A percentile compares a stretch with the other conserved stretches of the same genome.
Conservation (phyloP, 1,140 invertebrate genomes). For the Dendrolimus punctatus region DNA sequence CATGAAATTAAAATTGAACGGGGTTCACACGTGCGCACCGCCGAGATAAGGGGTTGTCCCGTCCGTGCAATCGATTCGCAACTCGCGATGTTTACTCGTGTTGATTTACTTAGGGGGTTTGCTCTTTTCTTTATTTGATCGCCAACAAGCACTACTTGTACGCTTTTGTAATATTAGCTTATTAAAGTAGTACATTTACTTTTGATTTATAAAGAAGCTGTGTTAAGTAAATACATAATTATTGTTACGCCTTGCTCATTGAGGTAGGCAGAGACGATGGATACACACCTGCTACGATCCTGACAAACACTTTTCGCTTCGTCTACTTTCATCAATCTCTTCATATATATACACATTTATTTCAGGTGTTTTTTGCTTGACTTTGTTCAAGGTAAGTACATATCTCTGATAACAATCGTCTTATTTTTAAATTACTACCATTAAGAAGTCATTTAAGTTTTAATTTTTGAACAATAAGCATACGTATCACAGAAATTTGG, state of each 20-base stretch:
- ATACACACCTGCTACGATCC: not conserved
- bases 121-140: constrained; percentile 60
- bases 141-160: constrained; percentile 26
- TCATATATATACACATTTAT: too few species aligned
- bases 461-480: too few species aligned
- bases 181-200: constrained; percentile 26
- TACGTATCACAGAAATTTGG: too few species aligned
- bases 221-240: too few species aligned
- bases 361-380: too few species aligned
- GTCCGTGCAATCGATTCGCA: constrained; percentile 46
- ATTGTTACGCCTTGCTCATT: too few species aligned
- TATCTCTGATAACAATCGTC: too few species aligned
- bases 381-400: too few species aligned
- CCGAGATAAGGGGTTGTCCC: constrained; percentile 57
- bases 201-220: constrained; percentile 4
- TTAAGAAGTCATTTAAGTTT: too few species aligned
- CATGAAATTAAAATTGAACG: constrained; percentile 71
- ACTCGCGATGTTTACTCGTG: constrained; percentile 44
- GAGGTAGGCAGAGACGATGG: not conserved
- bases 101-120: constrained; percentile 55
- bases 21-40: constrained; percentile 65
- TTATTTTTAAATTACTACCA: too few species aligned
- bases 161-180: constrained; percentile 21
- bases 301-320: too few species aligned
- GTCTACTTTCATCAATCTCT: too few species aligned